Evolutionary conservation across 1,140 invertebrate species (phyloP).

Genomic region (Heliconius congener): DNA sequence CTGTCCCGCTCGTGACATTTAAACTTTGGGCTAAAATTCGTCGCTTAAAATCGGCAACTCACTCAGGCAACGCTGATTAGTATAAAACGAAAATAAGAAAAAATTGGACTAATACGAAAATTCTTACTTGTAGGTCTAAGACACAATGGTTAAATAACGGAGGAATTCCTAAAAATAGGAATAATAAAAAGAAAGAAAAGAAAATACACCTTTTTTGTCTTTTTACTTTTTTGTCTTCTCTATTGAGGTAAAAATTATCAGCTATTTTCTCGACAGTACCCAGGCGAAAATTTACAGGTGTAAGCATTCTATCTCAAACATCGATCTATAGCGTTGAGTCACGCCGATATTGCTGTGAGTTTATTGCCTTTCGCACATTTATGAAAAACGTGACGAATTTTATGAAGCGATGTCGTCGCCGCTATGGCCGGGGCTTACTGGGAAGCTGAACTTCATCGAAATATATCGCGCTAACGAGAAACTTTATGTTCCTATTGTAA

Average conservation of each 20-base stretch:
- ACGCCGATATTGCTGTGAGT: slow-evolving; percentile 41
- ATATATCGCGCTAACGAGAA: neutral
- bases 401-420: slow-evolving; percentile 29
- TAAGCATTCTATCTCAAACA: slow-evolving; percentile 18
- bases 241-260: neutral
- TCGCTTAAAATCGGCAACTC: neutral
- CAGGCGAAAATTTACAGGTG: neutral
- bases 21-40: too few relatives aligned
- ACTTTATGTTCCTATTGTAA: neutral
- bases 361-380: slow-evolving; percentile 51
- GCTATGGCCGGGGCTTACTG: neutral
- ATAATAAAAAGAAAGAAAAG: neutral
- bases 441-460: neutral
- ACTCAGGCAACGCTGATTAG: neutral
- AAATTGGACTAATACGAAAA: neutral
- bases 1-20: too few relatives aligned
- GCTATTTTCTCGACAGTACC: neutral
- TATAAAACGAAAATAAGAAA: neutral
- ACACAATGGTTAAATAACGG: too few relatives aligned
- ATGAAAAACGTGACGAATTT: slow-evolving; percentile 57
- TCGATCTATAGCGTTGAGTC: slow-evolving; percentile 38
- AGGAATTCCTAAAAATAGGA: too few relatives aligned
- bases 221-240: too few relatives aligned
- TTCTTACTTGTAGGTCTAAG: neutral
- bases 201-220: too few relatives aligned